These are phyloP conservation scores for Montipora cactus DNA, from an alignment of 64 coral and sea anemone genomes.

Conservation along the genomic window DNA sequence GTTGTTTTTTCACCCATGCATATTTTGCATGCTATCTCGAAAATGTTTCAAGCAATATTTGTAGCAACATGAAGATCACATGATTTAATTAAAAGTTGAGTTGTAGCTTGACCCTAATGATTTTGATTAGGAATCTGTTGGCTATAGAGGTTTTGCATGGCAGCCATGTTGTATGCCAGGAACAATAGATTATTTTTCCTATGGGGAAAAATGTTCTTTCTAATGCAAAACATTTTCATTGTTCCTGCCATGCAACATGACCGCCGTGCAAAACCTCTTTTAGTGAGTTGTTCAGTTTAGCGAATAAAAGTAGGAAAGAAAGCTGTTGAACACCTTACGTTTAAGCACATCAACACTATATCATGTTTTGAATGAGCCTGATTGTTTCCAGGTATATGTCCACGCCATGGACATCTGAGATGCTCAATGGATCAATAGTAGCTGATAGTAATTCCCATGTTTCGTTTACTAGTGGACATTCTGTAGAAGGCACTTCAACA, in stretches of 20 bases:
- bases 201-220: conserved; percentile 19
- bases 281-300: conserved; percentile 28
- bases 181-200: neutral
- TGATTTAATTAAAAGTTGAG: conserved; percentile 25
- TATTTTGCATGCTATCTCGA: neutral
- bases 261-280: conserved; percentile 5
- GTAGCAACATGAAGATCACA: neutral
- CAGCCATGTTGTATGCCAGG: neutral
- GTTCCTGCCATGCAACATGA: conserved; percentile 8
- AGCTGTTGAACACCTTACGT: neutral
- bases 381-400: conserved; percentile 64
- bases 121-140: conserved; percentile 25
- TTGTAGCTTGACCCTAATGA: conserved; percentile 21
- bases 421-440: conserved; percentile 27
- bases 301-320: neutral
- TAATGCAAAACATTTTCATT: conserved; percentile 18
- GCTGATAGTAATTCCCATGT: conserved; percentile 7
- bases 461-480: conserved; percentile 40
- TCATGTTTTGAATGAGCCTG: conserved; percentile 12
- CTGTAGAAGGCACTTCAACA: conserved; percentile 48
- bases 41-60: conserved; percentile 1
- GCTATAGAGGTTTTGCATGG: conserved; percentile 5
- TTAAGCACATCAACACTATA: conserved; percentile 12
- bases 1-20: conserved; percentile 1
- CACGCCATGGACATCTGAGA: conserved; percentile 31